Evolutionary conservation across 2,888 invertebrate genomes (phyloP), one percentile per base, ranked within the genome.

Genomic region (Drosophila picticornis): DNA sequence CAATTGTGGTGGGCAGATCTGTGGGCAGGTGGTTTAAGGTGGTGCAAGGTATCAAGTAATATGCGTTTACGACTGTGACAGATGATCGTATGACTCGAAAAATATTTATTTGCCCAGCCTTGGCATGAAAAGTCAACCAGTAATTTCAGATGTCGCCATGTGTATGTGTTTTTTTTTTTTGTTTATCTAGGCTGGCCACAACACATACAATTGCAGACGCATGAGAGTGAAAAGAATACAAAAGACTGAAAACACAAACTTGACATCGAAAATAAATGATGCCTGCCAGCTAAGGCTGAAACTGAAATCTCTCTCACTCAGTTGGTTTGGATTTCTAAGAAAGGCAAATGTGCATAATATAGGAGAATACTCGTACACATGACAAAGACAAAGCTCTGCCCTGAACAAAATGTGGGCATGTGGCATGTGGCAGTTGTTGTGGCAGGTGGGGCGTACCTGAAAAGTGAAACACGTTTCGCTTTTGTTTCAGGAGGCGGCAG

Each of bases 201-300:
- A 71, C 73, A 75, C 74, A 80, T 55, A 75, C 77, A 70, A 34
- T 56, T 38, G 19, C 25, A 55, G 13, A 53, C 52, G 27, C 27
- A 50, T 40, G 69, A 77, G 81, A 81, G 78, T 81, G 81, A 85
- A 84, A 79, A 83, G 74, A 85, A 90, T 82, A 75, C 76, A 79
- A 84, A 75, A 84, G 82, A 84, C 85, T 76, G 27, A 68, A 80
- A 82, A 64, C 73, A 81, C 80, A 86, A 83, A 89, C 88, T 87
- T 90, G 89, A 87, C 90, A 88, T 90, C 72, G 71, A 84, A 87
- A 90, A 88, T 83, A 87, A 90, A 87, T 87, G 90, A 90, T 81
- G 90, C 90, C 80, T 83, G 87, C 58, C 74, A 77, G 59, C 72
- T 19, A 34, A 52, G 57, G 72, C 77, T 63, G 81, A 70, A 73